Evolutionary conservation across 1,140 invertebrate genomes (phyloP), one percentile per base, ranked within the genome.

Genomic region (Hypsibius dujardini): DNA sequence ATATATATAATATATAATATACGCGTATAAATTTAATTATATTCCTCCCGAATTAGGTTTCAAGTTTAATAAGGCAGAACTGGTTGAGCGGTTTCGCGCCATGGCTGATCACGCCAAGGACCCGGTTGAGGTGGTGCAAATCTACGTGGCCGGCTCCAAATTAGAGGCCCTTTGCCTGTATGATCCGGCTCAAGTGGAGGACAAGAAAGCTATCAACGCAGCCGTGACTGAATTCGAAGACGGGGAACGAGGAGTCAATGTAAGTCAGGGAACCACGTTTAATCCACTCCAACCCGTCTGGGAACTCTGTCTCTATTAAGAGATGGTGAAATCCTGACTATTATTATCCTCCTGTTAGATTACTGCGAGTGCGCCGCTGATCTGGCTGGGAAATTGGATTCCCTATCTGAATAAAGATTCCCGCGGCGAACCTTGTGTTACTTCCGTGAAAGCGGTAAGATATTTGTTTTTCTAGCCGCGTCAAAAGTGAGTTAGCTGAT

Each of bases 141-240:
- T 67, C 45, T 67, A 67, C 42, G 62, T 67, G 12, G 42, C 62
- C 12, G 62, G 62, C 42, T 45, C 12, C 12, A 67, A 67, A 42
- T 42, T 67, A 42, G 62, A 67, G 7, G 12, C 62, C 12, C 12
- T 67, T 3, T 67, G 62, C 42, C 45, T 67, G 62, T 67, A 67
- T 42, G 62, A 67, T 42, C 62, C 62, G 62, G 42, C 45, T 7
- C 7, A 15, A 45, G 62, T 67, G 12, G 62, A 67, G 45, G 62
- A 67, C 12, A 12, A 42, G 42, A 67, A 67, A 42, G 12, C 62
- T 7, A 67, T 67, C 12, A 67, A 67, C 42, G 62, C 62, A 3
- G 62, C 62, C 62, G 45, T 67, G 12, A 42, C 62, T 3, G 62
- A 67, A 67, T 67, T 67, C 45, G 62, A 67, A 15, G 62, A 67